A percentile compares a stretch with the other conserved stretches of the same genome.
Conservation (phyloP, 2,888 invertebrate species). For the Scelioninae gen. 1 region DNA sequence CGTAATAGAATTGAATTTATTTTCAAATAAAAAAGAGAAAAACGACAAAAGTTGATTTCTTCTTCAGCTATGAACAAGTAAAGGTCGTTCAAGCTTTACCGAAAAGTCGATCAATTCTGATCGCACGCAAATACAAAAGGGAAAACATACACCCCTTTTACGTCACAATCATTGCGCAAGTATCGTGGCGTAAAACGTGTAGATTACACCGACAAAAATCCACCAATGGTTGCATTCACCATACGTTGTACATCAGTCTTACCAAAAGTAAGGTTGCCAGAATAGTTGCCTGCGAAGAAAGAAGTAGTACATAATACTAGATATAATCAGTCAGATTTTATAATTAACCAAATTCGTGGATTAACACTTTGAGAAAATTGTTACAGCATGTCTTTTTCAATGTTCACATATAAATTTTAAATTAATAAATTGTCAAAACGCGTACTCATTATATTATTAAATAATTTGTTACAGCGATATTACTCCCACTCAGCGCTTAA, state of each 20-base stretch:
- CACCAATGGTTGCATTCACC: slow-evolving; percentile 28
- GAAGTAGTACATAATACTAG: too few relatives aligned
- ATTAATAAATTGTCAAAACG: too few relatives aligned
- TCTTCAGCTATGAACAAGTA: slow-evolving; percentile 33
- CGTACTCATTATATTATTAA: too few relatives aligned
- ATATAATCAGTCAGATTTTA: too few relatives aligned
- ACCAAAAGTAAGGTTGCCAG: slow-evolving; percentile 39
- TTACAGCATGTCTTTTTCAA: too few relatives aligned
- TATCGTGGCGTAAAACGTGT: slow-evolving; percentile 13
- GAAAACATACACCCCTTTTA: slow-evolving; percentile 20
- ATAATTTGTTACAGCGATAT: too few relatives aligned
- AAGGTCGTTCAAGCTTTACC: slow-evolving; percentile 36
- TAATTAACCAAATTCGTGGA: too few relatives aligned
- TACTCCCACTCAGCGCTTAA: too few relatives aligned
- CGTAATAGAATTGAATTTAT: slow-evolving; percentile 67
- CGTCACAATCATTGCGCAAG: too few relatives aligned
- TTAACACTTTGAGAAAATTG: too few relatives aligned
- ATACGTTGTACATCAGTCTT: slow-evolving; percentile 47
- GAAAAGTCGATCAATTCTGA: slow-evolving; percentile 41
- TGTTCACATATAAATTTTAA: too few relatives aligned
- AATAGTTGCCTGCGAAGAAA: too few relatives aligned
- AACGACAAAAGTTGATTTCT: slow-evolving; percentile 8
- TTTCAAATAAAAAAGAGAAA: slow-evolving; percentile 43
- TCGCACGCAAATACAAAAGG: neutral
- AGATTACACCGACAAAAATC: slow-evolving; percentile 33